A percentile compares a stretch with the other conserved stretches of the same genome.
These are phyloP conservation scores for Bombus consobrinus DNA, from an alignment of 1,140 invertebrate genomes.

Conservation along the genomic window DNA sequence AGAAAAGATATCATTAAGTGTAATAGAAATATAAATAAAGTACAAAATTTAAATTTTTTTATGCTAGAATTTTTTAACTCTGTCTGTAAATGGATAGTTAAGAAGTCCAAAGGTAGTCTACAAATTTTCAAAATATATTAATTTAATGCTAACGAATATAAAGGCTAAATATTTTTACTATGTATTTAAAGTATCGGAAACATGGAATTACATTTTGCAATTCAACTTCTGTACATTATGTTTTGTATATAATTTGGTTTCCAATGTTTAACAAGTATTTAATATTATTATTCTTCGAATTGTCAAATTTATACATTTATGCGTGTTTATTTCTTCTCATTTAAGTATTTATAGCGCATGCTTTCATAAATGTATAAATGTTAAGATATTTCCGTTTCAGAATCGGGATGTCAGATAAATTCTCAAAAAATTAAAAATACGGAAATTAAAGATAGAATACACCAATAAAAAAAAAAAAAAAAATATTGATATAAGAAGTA, in stretches of 20 bases:
- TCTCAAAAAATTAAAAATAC: constrained; percentile 55
- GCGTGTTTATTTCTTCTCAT: constrained; percentile 4
- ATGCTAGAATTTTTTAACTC: neutral
- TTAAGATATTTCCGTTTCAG: constrained; percentile 50
- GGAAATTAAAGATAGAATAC: constrained; percentile 54
- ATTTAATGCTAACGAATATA: neutral
- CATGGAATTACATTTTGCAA: neutral
- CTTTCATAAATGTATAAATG: constrained; percentile 40
- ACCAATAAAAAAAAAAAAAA: constrained; percentile 55
- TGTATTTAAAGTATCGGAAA: neutral
- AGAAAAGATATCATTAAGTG: neutral
- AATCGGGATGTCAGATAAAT: constrained; percentile 71
- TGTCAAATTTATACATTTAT: neutral
- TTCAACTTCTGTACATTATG: neutral
- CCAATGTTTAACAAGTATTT: neutral
- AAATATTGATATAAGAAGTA: constrained; percentile 50
- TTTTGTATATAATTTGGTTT: neutral
- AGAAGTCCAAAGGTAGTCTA: constrained; percentile 39
- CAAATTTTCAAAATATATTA: constrained; percentile 27
- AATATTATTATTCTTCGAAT: neutral
- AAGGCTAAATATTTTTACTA: neutral
- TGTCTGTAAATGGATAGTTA: neutral
- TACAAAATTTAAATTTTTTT: neutral
- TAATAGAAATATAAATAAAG: neutral
- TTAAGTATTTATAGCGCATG: constrained; percentile 12